phyloP scores from a whole-genome alignment of 2,888 invertebrate genomes.

The Chelonus formosanus region DNA sequence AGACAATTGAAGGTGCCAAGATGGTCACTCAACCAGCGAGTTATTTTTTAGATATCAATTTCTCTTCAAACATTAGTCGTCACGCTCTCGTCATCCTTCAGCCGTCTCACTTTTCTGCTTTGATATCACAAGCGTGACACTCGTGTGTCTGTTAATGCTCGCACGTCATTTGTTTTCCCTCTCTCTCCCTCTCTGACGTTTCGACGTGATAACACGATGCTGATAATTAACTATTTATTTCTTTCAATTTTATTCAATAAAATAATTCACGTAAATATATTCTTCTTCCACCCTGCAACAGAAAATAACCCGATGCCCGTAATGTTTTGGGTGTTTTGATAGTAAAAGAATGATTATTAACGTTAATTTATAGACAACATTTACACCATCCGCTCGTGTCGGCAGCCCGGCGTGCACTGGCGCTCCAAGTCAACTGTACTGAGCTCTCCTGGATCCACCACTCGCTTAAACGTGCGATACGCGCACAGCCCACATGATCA shows the following conservation, averaged over 20 bases:
- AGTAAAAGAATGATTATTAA: no score
- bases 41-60: no score
- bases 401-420: constrained; percentile 65
- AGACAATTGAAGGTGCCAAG: neutral
- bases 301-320: no score
- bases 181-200: neutral
- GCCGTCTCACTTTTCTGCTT: neutral
- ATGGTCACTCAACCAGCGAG: no score
- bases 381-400: constrained; percentile 62
- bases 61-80: neutral
- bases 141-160: neutral
- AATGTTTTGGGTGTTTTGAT: no score
- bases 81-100: neutral
- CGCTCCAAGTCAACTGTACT: constrained; percentile 38
- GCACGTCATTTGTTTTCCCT: neutral
- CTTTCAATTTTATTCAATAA: neutral
- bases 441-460: constrained; percentile 32
- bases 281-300: no score
- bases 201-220: neutral
- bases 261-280: no score
- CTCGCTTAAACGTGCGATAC: constrained; percentile 35
- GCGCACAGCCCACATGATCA: constrained; percentile 40
- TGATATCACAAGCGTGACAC: constrained; percentile 12
- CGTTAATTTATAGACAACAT: constrained; percentile 41
- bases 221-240: neutral